Percentiles rank a stretch among this genome's conserved stretches.
Evolutionary conservation across 2,113 vertebrate genomes (phyloP).

Genomic region (Poeciliopsis prolifica): DNA sequence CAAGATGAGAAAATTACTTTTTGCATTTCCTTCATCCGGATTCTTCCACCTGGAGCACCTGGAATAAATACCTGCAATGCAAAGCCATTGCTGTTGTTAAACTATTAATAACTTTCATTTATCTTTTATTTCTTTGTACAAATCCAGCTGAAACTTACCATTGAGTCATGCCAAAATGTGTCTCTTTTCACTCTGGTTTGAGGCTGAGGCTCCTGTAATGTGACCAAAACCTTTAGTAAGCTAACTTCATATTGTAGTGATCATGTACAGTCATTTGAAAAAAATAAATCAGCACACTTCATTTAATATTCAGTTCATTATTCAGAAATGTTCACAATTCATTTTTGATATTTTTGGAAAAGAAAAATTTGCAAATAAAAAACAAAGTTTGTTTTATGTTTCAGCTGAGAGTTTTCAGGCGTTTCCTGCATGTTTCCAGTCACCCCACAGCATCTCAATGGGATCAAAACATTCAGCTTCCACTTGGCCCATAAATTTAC

Average conservation of each 20-base stretch:
- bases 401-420: no score
- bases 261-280: not conserved
- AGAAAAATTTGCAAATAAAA: no score
- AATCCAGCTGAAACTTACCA: constrained; percentile 59
- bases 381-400: no score
- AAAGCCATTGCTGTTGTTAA: not conserved
- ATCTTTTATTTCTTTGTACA: not conserved
- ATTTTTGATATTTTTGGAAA: no score
- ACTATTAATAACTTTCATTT: not conserved
- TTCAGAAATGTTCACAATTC: no score
- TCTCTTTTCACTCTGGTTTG: constrained; percentile 68
- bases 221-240: constrained; percentile 27
- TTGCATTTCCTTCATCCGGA: constrained; percentile 39
- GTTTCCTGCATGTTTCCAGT: no score
- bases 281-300: no score
- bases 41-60: constrained; percentile 64
- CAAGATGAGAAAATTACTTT: constrained; percentile 53
- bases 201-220: constrained; percentile 42
- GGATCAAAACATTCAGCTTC: no score
- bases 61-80: constrained; percentile 73
- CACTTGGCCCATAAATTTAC: no score
- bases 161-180: constrained; percentile 41
- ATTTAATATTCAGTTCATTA: no score
- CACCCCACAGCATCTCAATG: no score
- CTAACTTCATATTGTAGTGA: constrained; percentile 4